phyloP scores from a whole-genome alignment of 2,888 invertebrate species.

The Drosophila mulleri region DNA sequence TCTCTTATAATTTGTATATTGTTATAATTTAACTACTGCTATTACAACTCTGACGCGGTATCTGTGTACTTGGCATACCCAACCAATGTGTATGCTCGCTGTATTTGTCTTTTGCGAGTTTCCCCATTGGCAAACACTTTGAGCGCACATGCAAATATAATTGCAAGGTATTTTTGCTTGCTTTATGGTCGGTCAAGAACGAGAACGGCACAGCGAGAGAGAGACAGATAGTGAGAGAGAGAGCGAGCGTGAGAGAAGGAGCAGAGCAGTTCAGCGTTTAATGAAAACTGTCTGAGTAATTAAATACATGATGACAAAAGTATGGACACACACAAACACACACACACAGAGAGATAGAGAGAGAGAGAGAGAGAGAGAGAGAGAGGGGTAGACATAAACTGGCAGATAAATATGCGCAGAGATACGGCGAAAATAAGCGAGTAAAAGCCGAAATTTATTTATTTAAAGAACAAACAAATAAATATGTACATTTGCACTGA shows the following conservation, averaged over 20 bases:
- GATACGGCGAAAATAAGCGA: slow-evolving; percentile 5
- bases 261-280: slow-evolving; percentile 55
- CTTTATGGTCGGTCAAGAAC: slow-evolving; percentile 55
- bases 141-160: slow-evolving; percentile 73
- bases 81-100: neutral
- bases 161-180: slow-evolving; percentile 75
- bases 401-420: slow-evolving; percentile 2
- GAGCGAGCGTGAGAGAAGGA: neutral
- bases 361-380: too few relatives aligned
- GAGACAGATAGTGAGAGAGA: neutral
- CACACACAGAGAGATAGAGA: slow-evolving; percentile 1
- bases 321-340: slow-evolving; percentile 30
- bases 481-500: neutral
- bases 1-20: too few relatives aligned
- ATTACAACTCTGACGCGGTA: slow-evolving; percentile 3
- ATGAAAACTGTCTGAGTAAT: slow-evolving; percentile 77
- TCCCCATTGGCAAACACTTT: slow-evolving; percentile 62
- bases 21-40: too few relatives aligned
- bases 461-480: slow-evolving; percentile 36
- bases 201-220: slow-evolving; percentile 5
- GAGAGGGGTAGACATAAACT: neutral
- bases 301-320: slow-evolving; percentile 79
- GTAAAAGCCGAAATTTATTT: slow-evolving; percentile 55
- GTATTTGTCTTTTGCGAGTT: slow-evolving; percentile 41
- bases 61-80: neutral